Evolutionary conservation across 2,888 invertebrate genomes (phyloP).

Genomic region (Tineola bisselliella): DNA sequence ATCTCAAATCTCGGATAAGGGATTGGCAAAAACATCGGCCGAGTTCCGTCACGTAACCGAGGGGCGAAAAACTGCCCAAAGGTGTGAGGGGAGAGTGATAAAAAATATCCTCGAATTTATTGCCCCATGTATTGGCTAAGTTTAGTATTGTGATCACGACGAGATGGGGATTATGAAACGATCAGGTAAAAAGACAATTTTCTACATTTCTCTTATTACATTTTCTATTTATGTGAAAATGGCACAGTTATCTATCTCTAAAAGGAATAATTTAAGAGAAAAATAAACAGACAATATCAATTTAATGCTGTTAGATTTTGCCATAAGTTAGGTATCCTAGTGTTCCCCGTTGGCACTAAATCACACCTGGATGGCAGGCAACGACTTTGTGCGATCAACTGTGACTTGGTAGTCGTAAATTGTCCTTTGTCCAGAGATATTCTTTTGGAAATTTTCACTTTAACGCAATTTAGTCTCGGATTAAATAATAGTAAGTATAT

Average conservation of each 20-base stretch:
- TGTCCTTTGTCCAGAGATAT: slow-evolving; percentile 19
- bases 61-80: neutral
- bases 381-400: slow-evolving; percentile 31
- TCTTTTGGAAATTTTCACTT: neutral
- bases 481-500: no score
- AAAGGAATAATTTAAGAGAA: neutral
- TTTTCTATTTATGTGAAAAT: no score
- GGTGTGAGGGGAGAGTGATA: slow-evolving; percentile 5
- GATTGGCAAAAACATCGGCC: slow-evolving; percentile 3
- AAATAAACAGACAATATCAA: neutral
- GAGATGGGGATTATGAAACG: neutral
- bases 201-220: neutral
- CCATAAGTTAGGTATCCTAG: neutral
- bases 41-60: slow-evolving; percentile 4
- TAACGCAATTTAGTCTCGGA: neutral
- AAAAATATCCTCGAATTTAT: slow-evolving; percentile 12
- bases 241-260: neutral
- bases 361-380: slow-evolving; percentile 47
- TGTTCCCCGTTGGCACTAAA: slow-evolving; percentile 27
- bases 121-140: neutral
- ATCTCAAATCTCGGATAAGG: slow-evolving; percentile 4
- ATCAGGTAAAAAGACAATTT: neutral
- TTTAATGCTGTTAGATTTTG: neutral
- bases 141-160: slow-evolving; percentile 5
- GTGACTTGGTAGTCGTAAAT: slow-evolving; percentile 50